A percentile compares a stretch with the other conserved stretches of the same genome.
Conservation (phyloP, 2,888 invertebrate genomes). For the Hydrotaea diabolus region DNA sequence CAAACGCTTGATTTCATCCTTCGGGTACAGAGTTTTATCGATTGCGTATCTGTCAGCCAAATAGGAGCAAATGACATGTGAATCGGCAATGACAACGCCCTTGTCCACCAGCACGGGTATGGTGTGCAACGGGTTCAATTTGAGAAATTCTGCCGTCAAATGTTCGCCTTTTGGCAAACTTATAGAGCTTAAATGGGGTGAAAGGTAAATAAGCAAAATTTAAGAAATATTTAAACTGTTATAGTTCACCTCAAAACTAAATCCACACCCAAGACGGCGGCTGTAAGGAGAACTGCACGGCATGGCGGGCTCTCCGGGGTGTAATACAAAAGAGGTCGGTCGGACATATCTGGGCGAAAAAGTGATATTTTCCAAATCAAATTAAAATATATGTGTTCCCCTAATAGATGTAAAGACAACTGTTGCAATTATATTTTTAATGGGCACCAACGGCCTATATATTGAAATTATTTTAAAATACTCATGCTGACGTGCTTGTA, state of each 20-base stretch:
- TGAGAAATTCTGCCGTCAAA: conserved; percentile 75
- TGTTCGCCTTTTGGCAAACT: conserved; percentile 72
- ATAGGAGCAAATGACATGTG: conserved; percentile 82
- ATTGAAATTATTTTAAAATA: neutral
- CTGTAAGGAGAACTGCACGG: conserved; percentile 84
- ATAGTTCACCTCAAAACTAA: conserved; percentile 82
- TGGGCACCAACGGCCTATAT: neutral
- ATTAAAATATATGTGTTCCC: neutral
- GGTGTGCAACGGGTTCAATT: conserved; percentile 83
- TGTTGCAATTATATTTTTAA: neutral
- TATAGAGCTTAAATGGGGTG: conserved; percentile 27
- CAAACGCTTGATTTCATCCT: conserved; percentile 81
- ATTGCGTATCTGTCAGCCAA: conserved; percentile 82
- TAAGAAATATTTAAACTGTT: neutral
- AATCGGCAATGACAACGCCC: conserved; percentile 77
- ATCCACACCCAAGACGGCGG: conserved; percentile 85
- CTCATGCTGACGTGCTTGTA: neutral
- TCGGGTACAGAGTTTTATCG: conserved; percentile 83
- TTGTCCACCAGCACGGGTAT: conserved; percentile 79
- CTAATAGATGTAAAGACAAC: neutral
- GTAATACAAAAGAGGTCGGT: conserved; percentile 83
- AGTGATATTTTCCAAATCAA: neutral
- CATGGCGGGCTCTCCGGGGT: conserved; percentile 85
- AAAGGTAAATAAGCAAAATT: too few species aligned
- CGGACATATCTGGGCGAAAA: conserved; percentile 69